Base-by-base conservation (phyloP, 2,888 invertebrate genomes). In the Patella depressa region DNA sequence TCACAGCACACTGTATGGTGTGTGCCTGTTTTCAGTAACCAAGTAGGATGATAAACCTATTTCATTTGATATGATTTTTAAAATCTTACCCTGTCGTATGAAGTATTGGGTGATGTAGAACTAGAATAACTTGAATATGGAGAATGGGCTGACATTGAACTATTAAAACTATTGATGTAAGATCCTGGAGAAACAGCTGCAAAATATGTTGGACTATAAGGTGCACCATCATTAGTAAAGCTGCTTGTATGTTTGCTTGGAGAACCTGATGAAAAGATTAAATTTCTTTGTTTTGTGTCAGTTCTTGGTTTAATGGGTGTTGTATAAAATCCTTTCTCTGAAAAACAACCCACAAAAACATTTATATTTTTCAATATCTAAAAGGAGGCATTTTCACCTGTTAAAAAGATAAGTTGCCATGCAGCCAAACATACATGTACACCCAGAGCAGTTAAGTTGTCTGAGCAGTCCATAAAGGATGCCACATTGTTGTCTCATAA, bases 251-350 rank as follows among this genome's bases (percentile, higher is more conserved):
- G 72, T 79, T 78, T 79, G 80, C 80, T 74, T 78, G 84, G 74
- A 57, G 17, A 78, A 29, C 71, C 79, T 81, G 80, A 14, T n/a
- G 76, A 72, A 29, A 78, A 76, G 24, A 77, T 73, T 24, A 76
- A 45, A 53, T 65, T 19, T 59, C 78, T 71, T 71, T 78, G 29
- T 76, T 71, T 72, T 54, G 71, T 15, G 14, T 74, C 54, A 17
- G 72, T 76, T 24, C 78, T 34, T 15, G 84, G 72, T 78, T 81
- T 85, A 34, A 77, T 69, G 7, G 87, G 86, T 2, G 88, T 86
- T 17, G 87, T 78, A 29, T 79, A 81, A 74, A 88, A 89, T 29
- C 86, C 86, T n/a, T 80, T 83, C 74, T 88, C 89, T 89, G 81
- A 71, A 80, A 80, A 65, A 55, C 17, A 72, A 71, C 9, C 53